Conservation (phyloP, 2,797 vertebrate species). For the Coracias cyanogaster region DNA sequence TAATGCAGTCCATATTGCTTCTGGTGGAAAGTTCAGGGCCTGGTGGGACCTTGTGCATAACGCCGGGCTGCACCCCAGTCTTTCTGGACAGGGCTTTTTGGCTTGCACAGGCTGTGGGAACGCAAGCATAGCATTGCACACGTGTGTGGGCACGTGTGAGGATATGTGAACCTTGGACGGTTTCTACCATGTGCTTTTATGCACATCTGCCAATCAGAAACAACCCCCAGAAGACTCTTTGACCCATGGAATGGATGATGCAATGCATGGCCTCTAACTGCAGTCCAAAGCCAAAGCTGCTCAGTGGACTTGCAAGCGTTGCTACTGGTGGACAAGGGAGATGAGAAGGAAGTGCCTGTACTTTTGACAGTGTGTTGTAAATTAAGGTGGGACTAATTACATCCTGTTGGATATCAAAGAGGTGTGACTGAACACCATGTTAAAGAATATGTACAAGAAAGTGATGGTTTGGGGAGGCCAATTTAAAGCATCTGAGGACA, state of each 20-base stretch:
- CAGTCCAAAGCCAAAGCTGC: neutral
- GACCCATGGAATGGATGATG: fast-evolving
- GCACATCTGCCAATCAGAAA: neutral
- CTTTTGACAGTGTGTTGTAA: neutral
- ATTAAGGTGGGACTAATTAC: neutral
- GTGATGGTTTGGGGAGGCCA: fast-evolving
- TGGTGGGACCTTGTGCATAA: fast-evolving
- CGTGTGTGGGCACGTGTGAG: fast-evolving
- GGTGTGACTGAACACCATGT: neutral
- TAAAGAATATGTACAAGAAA: neutral
- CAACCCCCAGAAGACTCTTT: neutral
- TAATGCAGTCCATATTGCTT: neutral
- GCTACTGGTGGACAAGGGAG: fast-evolving
- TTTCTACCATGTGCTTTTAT: neutral
- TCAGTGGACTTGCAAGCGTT: fast-evolving
- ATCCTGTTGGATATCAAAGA: fast-evolving
- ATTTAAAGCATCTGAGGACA: neutral
- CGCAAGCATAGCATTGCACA: fast-evolving
- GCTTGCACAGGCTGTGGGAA: fast-evolving
- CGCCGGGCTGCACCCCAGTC: fast-evolving
- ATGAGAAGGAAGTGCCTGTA: neutral
- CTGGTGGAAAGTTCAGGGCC: neutral
- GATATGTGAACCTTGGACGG: fast-evolving
- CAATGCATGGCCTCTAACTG: neutral
- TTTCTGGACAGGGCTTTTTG: fast-evolving